Evolutionary conservation across 2,888 invertebrate genomes (phyloP).

Genomic region (Drosophila lutescens): DNA sequence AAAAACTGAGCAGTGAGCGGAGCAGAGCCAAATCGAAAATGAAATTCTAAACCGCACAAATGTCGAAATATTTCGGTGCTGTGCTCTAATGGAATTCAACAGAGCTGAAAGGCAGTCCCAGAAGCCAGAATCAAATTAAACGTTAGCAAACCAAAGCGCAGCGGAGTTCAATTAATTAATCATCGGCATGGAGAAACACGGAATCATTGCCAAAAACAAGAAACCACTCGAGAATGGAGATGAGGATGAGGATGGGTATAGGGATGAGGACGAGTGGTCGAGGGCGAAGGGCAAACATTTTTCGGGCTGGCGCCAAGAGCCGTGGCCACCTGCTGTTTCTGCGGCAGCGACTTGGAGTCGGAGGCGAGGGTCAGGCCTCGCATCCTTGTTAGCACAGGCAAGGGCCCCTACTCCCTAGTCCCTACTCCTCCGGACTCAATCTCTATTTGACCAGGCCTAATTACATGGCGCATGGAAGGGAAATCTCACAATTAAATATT

Average conservation of each 20-base stretch:
- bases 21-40: conserved; percentile 63
- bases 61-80: conserved; percentile 73
- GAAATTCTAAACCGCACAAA: conserved; percentile 78
- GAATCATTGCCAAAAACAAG: conserved; percentile 75
- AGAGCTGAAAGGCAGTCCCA: conserved; percentile 53
- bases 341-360: conserved; percentile 44
- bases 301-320: conserved; percentile 79
- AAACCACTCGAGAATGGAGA: conserved; percentile 29
- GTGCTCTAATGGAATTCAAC: conserved; percentile 73
- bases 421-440: neutral
- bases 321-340: conserved; percentile 81
- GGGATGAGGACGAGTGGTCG: conserved; percentile 2
- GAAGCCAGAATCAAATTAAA: conserved; percentile 68
- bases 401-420: conserved; percentile 6
- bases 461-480: conserved; percentile 68
- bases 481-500: conserved; percentile 81
- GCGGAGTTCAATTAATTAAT: conserved; percentile 74
- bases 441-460: conserved; percentile 69
- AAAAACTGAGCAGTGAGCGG: conserved; percentile 2
- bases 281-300: conserved; percentile 48
- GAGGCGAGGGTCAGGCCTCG: conserved; percentile 32
- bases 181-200: conserved; percentile 55
- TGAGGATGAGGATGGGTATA: neutral
- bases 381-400: conserved; percentile 81
- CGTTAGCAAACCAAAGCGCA: conserved; percentile 66